These are phyloP conservation scores for Ceuthmochares aereus DNA, from an alignment of 2,113 vertebrate species.

Conservation along the genomic window DNA sequence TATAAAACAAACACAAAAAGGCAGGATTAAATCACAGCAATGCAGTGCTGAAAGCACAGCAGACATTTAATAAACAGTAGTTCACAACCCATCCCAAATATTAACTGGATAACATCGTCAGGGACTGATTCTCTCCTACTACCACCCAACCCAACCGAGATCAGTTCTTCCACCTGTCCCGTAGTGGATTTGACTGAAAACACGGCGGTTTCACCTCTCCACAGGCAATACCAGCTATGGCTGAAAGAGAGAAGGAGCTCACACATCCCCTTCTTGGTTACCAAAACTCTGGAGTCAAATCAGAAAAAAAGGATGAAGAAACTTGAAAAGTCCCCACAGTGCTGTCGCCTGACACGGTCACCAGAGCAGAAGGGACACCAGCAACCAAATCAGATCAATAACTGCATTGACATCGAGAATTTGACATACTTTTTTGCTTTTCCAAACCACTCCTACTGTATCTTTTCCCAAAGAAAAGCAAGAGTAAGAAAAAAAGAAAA, in stretches of 20 bases:
- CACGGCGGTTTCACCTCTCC: not conserved
- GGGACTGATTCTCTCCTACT: not conserved
- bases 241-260: not conserved
- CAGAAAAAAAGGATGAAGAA: not conserved
- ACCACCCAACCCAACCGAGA: not conserved
- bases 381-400: not conserved
- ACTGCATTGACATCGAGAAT: accelerated
- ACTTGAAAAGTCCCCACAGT: not conserved
- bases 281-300: not conserved
- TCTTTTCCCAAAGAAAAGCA: not conserved
- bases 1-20: not conserved
- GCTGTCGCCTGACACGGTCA: not conserved
- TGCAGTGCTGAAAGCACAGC: not conserved
- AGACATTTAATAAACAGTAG: not conserved
- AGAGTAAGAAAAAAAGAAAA: not conserved
- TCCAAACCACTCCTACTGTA: not conserved
- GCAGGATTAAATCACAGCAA: not conserved
- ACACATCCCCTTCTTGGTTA: accelerated
- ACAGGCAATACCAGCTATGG: accelerated
- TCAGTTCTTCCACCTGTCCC: not conserved
- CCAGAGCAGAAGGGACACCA: not conserved
- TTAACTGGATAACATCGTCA: not conserved
- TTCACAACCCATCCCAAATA: not conserved
- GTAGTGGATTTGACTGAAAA: not conserved
- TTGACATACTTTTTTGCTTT: not conserved